Evolutionary conservation across 2,888 invertebrate species (phyloP), one percentile per base, ranked within the genome.

Genomic region (Zelleria hepariella): DNA sequence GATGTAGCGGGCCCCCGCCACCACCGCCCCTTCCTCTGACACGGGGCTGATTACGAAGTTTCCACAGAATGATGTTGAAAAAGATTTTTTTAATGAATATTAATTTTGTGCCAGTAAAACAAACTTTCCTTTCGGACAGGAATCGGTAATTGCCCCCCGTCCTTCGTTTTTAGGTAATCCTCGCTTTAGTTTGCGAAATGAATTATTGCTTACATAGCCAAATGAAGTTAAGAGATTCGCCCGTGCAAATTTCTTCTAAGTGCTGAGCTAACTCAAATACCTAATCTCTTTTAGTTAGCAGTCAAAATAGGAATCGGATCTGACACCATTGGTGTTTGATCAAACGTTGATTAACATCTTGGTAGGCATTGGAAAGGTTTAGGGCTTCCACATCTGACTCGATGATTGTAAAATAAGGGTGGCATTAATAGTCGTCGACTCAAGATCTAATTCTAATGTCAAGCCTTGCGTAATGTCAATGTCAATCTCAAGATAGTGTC

Each of bases 81-180:
- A 80, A 82, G 80, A 84, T 84, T 85, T 86, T 42, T 86, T 86
- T 86, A 86, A 87, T 87, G 88, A 86, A 87, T 86, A 87, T 87
- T 87, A 87, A 87, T 86, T 83, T 80, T 75, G 74, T 75, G 73
- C 75, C 75, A 82, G 80, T 80, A 79, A 81, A 83, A 84, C 82
- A 87, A 87, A 87, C 79, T 86, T 86, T 82, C 74, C 72, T 78
- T 73, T 78, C 72, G 72, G 62, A 74, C 75, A 75, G 72, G 78
- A 78, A 82, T 82, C 75, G 75, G 81, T 82, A 84, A 86, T 83
- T 82, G 80, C 79, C 78, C 75, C 77, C 75, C 77, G 75, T 78
- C 82, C 82, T 79, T 74, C 77, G 76, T 76, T 79, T 69, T 74
- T 74, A 74, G 73, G 72, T 66, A 64, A 70, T 55, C 55, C 55